phyloP scores from a whole-genome alignment of 2,888 invertebrate species.

The Gortyna flavago region DNA sequence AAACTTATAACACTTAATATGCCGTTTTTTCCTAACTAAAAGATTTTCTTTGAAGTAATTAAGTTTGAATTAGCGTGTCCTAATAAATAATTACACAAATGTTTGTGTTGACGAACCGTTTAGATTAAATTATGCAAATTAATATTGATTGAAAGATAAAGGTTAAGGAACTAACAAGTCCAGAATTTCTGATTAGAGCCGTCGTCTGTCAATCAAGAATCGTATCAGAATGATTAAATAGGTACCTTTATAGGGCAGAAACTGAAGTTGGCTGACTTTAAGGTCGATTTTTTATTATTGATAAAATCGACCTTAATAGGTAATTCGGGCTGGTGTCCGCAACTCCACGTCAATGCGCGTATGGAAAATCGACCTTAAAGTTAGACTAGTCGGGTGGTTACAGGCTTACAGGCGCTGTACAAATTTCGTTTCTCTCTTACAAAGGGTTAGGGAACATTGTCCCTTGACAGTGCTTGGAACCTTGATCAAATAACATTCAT shows the following conservation, averaged over 20 bases:
- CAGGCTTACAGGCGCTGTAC: neutral
- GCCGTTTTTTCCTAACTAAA: neutral
- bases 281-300: no score
- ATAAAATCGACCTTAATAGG: no score
- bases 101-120: slow-evolving; percentile 1
- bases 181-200: slow-evolving; percentile 46
- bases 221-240: slow-evolving; percentile 10
- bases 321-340: no score
- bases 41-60: neutral
- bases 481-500: no score
- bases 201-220: slow-evolving; percentile 22
- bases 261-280: neutral
- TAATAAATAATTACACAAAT: slow-evolving; percentile 5
- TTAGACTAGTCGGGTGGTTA: neutral
- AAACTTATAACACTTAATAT: neutral
- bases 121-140: slow-evolving; percentile 32
- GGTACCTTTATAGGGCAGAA: neutral
- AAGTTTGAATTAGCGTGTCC: neutral
- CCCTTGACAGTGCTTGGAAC: neutral
- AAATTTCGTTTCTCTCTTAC: neutral
- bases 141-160: slow-evolving; percentile 39
- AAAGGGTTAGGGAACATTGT: neutral
- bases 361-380: neutral
- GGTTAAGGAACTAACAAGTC: slow-evolving; percentile 33
- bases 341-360: no score